Evolutionary conservation across 2,797 vertebrate species (phyloP).

Genomic region (Myotis daubentonii): DNA sequence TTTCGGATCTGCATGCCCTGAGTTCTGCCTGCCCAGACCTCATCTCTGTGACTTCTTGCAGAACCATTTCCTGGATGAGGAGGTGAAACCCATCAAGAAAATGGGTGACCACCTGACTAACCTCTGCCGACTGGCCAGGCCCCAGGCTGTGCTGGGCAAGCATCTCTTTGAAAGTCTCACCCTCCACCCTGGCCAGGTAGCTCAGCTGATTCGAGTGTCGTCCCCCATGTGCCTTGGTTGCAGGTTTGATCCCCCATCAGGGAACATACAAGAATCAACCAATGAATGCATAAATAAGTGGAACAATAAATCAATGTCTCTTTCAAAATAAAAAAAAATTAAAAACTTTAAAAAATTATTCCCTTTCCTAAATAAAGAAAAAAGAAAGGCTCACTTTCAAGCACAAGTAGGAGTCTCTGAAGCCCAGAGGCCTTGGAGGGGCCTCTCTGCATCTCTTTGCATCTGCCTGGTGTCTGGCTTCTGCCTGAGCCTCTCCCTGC

Average conservation of each 20-base stretch:
- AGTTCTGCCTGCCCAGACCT: background rate
- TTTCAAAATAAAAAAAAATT: background rate
- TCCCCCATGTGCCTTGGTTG: background rate
- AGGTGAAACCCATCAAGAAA: background rate
- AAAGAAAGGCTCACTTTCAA: background rate
- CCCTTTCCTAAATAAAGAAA: background rate
- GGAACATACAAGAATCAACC: background rate
- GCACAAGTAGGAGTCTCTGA: background rate
- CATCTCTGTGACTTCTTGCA: background rate
- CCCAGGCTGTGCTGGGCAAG: background rate
- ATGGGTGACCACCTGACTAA: background rate
- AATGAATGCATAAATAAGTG: background rate
- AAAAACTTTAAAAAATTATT: background rate
- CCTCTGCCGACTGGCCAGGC: background rate
- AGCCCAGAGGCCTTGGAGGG: background rate
- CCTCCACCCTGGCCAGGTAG: background rate
- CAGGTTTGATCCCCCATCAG: background rate
- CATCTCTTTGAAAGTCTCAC: background rate
- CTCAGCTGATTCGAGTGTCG: background rate
- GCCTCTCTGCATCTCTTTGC: background rate
- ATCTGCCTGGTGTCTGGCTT: background rate
- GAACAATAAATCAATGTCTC: background rate
- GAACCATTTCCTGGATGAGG: background rate
- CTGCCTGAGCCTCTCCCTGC: background rate
- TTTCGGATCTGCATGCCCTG: background rate